Evolutionary conservation across 2,113 vertebrate genomes (phyloP).

Genomic region (Lethenteron camtschaticum): DNA sequence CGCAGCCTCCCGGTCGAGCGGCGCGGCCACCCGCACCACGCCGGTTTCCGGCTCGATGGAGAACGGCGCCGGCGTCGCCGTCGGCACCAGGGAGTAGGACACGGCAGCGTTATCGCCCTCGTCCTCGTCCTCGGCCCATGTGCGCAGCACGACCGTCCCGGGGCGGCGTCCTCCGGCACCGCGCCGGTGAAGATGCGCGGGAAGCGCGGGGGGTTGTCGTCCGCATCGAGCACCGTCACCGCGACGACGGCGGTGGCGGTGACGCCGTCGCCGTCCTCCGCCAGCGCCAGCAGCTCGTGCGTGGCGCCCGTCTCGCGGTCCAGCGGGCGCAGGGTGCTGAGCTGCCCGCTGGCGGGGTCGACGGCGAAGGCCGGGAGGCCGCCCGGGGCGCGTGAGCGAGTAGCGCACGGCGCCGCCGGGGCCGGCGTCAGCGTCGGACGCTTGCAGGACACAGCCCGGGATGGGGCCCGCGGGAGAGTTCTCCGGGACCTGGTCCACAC

Average conservation of each 20-base stretch:
- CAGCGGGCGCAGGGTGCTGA: slow-evolving; percentile 47
- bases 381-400: no score
- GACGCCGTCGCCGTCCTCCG: slow-evolving; percentile 49
- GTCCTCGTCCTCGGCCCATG: slow-evolving; percentile 84
- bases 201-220: slow-evolving; percentile 78
- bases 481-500: no score
- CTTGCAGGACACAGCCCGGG: no score
- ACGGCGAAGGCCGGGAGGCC: slow-evolving; percentile 17
- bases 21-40: slow-evolving; percentile 61
- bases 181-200: slow-evolving; percentile 82
- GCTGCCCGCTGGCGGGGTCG: slow-evolving; percentile 50
- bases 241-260: slow-evolving; percentile 41
- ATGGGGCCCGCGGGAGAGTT: no score
- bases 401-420: no score
- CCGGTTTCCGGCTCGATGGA: slow-evolving; percentile 55
- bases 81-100: slow-evolving; percentile 54
- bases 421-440: no score
- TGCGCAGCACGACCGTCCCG: slow-evolving; percentile 55
- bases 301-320: slow-evolving; percentile 54
- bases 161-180: slow-evolving; percentile 65
- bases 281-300: slow-evolving; percentile 45
- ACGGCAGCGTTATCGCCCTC: slow-evolving; percentile 54
- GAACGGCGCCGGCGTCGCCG: slow-evolving; percentile 63
- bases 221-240: slow-evolving; percentile 61
- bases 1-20: slow-evolving; percentile 68